Percentiles rank a stretch among this genome's conserved stretches.
Evolutionary conservation across 2,113 vertebrate species (phyloP).

Genomic region (Etheostoma spectabile): DNA sequence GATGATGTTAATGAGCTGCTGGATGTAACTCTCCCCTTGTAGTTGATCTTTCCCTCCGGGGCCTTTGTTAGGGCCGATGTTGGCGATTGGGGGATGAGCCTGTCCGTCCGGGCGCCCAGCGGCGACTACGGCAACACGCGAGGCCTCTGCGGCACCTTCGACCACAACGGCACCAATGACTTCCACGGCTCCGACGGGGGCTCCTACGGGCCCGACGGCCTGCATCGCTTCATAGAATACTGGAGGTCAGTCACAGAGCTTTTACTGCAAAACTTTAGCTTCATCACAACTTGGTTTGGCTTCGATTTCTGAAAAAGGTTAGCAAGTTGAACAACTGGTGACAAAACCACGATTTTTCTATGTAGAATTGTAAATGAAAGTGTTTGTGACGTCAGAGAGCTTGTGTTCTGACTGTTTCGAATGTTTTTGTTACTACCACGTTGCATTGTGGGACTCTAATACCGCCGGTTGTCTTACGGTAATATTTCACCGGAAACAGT

Average conservation of each 20-base stretch:
- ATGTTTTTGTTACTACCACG: too few species aligned
- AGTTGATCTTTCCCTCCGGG: conserved; percentile 87
- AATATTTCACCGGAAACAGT: too few species aligned
- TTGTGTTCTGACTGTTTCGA: background rate
- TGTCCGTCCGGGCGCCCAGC: conserved; percentile 78
- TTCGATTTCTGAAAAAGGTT: background rate
- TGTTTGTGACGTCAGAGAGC: background rate
- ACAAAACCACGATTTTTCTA: too few species aligned
- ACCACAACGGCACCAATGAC: conserved; percentile 83
- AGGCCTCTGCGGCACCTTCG: conserved; percentile 84
- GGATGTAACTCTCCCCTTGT: conserved; percentile 39
- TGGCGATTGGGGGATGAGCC: conserved; percentile 83
- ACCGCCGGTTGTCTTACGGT: too few species aligned
- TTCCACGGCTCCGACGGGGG: conserved; percentile 67
- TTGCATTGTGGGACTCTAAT: too few species aligned
- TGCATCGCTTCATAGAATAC: conserved; percentile 80
- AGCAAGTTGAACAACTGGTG: too few species aligned
- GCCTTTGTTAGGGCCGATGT: conserved; percentile 83
- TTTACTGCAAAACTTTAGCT: background rate
- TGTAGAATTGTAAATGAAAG: too few species aligned
- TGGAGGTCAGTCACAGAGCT: conserved; percentile 80
- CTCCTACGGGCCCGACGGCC: conserved; percentile 39
- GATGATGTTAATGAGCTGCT: conserved; percentile 40
- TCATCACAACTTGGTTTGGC: background rate
- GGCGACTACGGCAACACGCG: conserved; percentile 82